Base-by-base conservation (phyloP, 2,797 vertebrate species). In the Leuciscus waleckii region DNA sequence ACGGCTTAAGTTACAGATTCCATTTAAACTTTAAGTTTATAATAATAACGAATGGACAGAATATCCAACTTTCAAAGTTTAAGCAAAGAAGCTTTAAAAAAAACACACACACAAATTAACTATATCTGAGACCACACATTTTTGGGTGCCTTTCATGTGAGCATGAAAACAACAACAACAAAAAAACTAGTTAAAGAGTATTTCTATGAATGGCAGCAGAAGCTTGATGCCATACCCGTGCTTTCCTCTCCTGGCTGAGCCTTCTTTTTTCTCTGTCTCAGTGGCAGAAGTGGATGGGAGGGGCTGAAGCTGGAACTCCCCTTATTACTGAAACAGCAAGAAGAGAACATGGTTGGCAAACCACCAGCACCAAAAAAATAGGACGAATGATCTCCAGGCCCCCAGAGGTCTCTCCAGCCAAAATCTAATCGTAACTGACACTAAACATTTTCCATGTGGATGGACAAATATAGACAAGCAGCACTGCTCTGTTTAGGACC, bases 241-340 rank as follows among this genome's bases (percentile, higher is more conserved):
- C 86, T 85, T 0, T 98, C 98, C 5, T 99, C 98, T 78, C 94
- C 96, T 81, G 97, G 97, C 19, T 93, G 86, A 1, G 95, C 93
- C 90, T 98, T 98, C 83, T 99, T 97, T 73, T 99, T 98, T 79
- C 96, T 97, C 93, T 99, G 98, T 90, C 98, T 95, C 89, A 99
- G 92, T 2, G 98, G 98, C 84, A 99, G 92, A 19, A 99, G 94
- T 1, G 98, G 97, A 85, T 99, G 97, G 17, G 97, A 95, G 1
- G 97, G 96, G 87, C 97, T 97, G 86, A 98, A 97, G 79, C 96
- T 92, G 9, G 97, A 95, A 85, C 95, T 94, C 85, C 96, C 97
- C 94, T 97, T 98, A 88, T 94, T 96, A 88, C 96, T 96, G 86
- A 61, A 87, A 93, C 88, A 85, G 26, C 69, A 85, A 84, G 16